Conservation (phyloP, 2,797 vertebrate genomes). For the Amphiprion clarkii region DNA sequence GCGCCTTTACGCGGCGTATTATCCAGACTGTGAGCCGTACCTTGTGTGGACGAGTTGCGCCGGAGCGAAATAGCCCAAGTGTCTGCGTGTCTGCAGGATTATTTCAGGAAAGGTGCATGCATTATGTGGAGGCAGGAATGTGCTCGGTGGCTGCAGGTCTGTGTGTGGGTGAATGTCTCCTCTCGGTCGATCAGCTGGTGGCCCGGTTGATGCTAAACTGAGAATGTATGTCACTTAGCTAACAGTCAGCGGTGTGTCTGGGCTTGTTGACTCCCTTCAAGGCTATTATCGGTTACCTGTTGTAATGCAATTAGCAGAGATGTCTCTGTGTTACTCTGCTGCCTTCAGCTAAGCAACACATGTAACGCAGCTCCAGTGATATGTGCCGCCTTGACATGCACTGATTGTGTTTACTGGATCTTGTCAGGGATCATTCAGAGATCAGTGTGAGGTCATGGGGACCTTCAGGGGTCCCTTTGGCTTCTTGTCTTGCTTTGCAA, state of each 20-base stretch:
- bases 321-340: constrained; percentile 44
- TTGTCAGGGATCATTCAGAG: constrained; percentile 47
- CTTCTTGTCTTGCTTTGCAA: constrained; percentile 5
- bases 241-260: constrained; percentile 59
- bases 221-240: constrained; percentile 75
- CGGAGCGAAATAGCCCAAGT: constrained; percentile 37
- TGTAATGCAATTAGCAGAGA: constrained; percentile 74
- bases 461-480: constrained; percentile 21
- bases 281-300: constrained; percentile 74
- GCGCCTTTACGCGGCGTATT: constrained; percentile 50
- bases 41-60: constrained; percentile 43
- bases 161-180: constrained; percentile 25
- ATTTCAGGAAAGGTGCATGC: constrained; percentile 25
- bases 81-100: constrained; percentile 44
- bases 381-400: constrained; percentile 43
- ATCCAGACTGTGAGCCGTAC: constrained; percentile 18
- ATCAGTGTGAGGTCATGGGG: constrained; percentile 47
- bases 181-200: constrained; percentile 72
- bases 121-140: constrained; percentile 29
- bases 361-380: constrained; percentile 41
- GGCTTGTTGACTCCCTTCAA: constrained; percentile 58
- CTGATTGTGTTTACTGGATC: constrained; percentile 55
- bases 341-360: constrained; percentile 25
- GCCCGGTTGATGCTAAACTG: constrained; percentile 66
- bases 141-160: constrained; percentile 37